Base-by-base conservation (phyloP, 2,113 vertebrate genomes). In the Scomber colias region DNA sequence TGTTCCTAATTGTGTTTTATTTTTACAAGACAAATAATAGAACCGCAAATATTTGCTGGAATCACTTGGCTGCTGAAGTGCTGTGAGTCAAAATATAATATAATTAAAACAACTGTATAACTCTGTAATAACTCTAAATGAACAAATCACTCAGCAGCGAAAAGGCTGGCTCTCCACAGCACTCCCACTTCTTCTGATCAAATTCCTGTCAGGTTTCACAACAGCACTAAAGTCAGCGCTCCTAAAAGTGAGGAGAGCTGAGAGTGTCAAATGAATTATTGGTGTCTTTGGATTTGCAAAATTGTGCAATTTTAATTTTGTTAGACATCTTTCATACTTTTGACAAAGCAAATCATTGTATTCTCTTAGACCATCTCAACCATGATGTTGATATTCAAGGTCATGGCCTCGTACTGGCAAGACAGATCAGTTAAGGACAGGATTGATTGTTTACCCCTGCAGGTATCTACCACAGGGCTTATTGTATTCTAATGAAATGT, bases 231-330 rank as follows among this genome's bases (percentile, higher is more conserved):
- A 27, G 24, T 27, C 24, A 27, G 24, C 24, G 24, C 24, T 27
- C 24, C 24, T 27, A 27, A 27, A 27, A 27, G 24, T 27, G 24
- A 27, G 24, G 24, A 27, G 24, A 27, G 78, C 70, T 63, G 65
- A 15, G 81, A 35, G 68, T 84, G 75, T 68, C 71, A 75, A 64
- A 71, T 79, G 12, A 77, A 77, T 77, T 75, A 80, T 24, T 67
- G 50, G 40, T 19, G 10, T 66, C 56, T 86, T 75, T 68, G 64
- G 59, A 59, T 19, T 66, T 5, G 10, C 19, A 24, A 24, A 68
- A 75, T 55, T 51, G 45, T 48, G 55, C 65, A 30, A 14, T 79
- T 82, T 66, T 35, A 71, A 77, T 70, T 55, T 19, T 71, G 54
- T 24, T 53, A 49, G 57, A 67, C 24, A 9, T 60, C 49, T 44